Evolutionary conservation across 2,888 invertebrate genomes (phyloP), one percentile per base, ranked within the genome.

Genomic region (Amiota minor): DNA sequence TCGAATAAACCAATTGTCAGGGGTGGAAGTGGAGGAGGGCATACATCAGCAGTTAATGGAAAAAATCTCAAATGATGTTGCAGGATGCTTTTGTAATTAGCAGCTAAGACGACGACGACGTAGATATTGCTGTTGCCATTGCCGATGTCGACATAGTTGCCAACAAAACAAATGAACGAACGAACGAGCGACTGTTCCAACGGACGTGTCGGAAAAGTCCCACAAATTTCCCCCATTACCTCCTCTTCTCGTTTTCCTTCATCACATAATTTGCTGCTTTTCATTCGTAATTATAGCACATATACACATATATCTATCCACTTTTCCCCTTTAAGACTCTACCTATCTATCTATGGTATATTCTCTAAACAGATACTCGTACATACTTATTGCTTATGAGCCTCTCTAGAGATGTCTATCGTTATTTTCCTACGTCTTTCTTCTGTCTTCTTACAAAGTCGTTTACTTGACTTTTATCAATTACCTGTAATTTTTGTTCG

Each of bases 61-160:
- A 83, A 82, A 83, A 83, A 86, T 86, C 85, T 86, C 75, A 83
- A 86, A 86, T 85, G 83, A 78, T 83, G 86, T 79, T 83, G 78
- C 86, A 86, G 82, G 85, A 86, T 85, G 86, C 85, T 83, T 83
- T 83, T 85, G 83, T 83, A 83, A 83, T 83, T 83, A 83, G 12
- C 61, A 20, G 9, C 20, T 16, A 61, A 14, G 61, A 61, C 61
- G 14, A 23, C 61, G 23, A 61, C 61, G 14, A 23, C 35, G 45
- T 35, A n/a, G 62, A 62, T 35, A 14, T 35, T 35, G 62, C 1
- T 12, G 11, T 16, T 20, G n/a, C 6, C 12, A 50, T 12, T 62
- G 62, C 23, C 14, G 62, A 9, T 62, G 16, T 16, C 18, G 59
- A 11, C 2, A 59, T 18, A 35, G 35, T 35, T 18, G 45, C 23